Evolutionary conservation across 30 jellyfish, hydroid and myxozoan species (phyloP), one percentile per base, ranked within the genome.

Genomic region (Hydra vulgaris): DNA sequence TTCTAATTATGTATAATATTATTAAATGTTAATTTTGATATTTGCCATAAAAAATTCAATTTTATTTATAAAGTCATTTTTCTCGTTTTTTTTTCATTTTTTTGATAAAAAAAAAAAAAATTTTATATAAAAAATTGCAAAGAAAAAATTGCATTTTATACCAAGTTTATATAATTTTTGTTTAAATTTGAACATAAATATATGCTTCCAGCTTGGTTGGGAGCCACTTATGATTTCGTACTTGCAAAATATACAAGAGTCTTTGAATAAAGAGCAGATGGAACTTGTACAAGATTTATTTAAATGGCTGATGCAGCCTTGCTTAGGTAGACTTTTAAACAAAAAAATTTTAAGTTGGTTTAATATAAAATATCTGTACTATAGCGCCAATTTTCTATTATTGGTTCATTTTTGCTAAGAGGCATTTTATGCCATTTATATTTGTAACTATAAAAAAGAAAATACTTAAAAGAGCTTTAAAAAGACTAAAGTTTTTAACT

Each of bases 251-350:
- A 84, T 93, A 19, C 81, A 94, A 67, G 96, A 93, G 27, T 66
- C 82, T 21, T 81, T 93, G 53, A 79, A 95, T 25, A 85, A 81
- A 76, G 99, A 93, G n/a, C 99, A 93, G 66, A 70, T 72, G 24
- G 95, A 93, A 22, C 77, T 87, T 18, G 88, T 93, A 23, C 86
- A 79, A 1, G 96, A 93, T 18, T 73, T 93, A 73, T 93, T 93
- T 70, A 75, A 87, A 25, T 93, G 99, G 99, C 82, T 93, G 18
- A 88, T 93, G 76, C 99, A 93, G 66, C 96, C 99, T 67, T 93
- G 96, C 76, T 74, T 93, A 53, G 99, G 99, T 87, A 80, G 18
- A n/a, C n/a, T n/a, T n/a, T n/a, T 56, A 56, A 15, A 15, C n/a
- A 56, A 17, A 56, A 56, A 15, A 16, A 12, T 74, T 17, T 74